Evolutionary conservation across 2,888 invertebrate genomes (phyloP), one percentile per base, ranked within the genome.

Genomic region (Ochropleura leucogaster): DNA sequence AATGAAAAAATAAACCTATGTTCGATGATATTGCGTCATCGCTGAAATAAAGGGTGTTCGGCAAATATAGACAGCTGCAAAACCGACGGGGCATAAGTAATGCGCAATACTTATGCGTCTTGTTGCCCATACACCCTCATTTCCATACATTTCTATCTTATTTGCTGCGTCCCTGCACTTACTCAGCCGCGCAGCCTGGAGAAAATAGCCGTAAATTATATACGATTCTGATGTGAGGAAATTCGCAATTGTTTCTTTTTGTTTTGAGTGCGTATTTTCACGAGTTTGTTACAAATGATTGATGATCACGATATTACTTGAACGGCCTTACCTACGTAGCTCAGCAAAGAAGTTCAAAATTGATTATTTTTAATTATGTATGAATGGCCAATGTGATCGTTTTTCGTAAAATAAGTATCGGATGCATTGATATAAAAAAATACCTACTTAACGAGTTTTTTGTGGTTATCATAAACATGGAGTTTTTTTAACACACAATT

Each of bases 141-240:
- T 83, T 80, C 74, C 86, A 86, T 86, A 86, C 83, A 81, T 85
- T 81, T 78, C 77, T 80, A 83, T 86, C 80, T 85, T 73, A 86
- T 86, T 86, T 86, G 74, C 83, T 83, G 86, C 86, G 80, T 81
- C 77, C 67, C 83, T 86, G 85, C 83, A 85, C 67, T 86, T 79
- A 79, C 63, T 79, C 77, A 77, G 55, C 80, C 69, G 73, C 67
- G 42, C 67, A 57, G 81, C 79, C 74, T 64, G 77, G 49, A 72
- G 80, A 74, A 80, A 79, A 85, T 77, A 74, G 75, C 73, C 76
- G 79, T 84, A 84, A 85, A 85, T 85, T 85, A 85, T 74, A 78
- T 74, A 78, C 71, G 73, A 86, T 79, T 79, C 66, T 62, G 68
- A 79, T 81, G 80, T 73, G 64, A 77, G 83, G 69, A 80, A 80